Evolutionary conservation across 2,113 vertebrate genomes (phyloP).

Genomic region (Stigmatopora argus): DNA sequence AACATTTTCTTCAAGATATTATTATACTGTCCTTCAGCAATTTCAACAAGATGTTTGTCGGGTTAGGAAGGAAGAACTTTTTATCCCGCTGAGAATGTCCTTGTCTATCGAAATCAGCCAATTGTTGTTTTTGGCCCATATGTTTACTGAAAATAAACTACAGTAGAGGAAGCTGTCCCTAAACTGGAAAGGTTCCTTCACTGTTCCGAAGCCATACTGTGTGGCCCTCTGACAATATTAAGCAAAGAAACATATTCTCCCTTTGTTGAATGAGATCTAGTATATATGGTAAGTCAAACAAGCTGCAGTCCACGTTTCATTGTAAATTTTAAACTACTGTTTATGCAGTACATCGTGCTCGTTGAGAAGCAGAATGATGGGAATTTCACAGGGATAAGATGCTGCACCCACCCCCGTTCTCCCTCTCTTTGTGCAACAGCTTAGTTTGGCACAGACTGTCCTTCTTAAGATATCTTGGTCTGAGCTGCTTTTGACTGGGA

Average conservation of each 20-base stretch:
- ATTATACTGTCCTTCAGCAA: constrained; percentile 30
- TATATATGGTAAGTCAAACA: constrained; percentile 30
- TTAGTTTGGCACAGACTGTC: constrained; percentile 42
- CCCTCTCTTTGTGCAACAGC: constrained; percentile 37
- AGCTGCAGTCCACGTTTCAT: constrained; percentile 36
- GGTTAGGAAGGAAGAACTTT: constrained; percentile 62
- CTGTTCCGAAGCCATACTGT: constrained; percentile 54
- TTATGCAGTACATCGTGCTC: constrained; percentile 32
- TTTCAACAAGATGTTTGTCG: constrained; percentile 44
- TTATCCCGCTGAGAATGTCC: constrained; percentile 52
- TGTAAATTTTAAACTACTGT: constrained; percentile 31
- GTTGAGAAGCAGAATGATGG: constrained; percentile 41
- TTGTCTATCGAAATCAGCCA: constrained; percentile 46
- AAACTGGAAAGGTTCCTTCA: constrained; percentile 63
- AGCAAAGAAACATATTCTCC: constrained; percentile 46
- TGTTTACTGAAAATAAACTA: constrained; percentile 67
- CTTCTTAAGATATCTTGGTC: constrained; percentile 36
- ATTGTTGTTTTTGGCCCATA: constrained; percentile 67
- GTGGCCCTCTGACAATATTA: constrained; percentile 56
- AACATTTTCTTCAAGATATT: constrained; percentile 34
- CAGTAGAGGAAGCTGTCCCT: constrained; percentile 67
- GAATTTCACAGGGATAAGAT: constrained; percentile 58
- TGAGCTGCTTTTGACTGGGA: constrained; percentile 40
- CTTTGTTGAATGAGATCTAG: constrained; percentile 22
- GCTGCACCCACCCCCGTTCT: background rate